A percentile compares a stretch with the other conserved stretches of the same genome.
Conservation (phyloP, 2,113 vertebrate genomes). For the Vulpes vulpes region DNA sequence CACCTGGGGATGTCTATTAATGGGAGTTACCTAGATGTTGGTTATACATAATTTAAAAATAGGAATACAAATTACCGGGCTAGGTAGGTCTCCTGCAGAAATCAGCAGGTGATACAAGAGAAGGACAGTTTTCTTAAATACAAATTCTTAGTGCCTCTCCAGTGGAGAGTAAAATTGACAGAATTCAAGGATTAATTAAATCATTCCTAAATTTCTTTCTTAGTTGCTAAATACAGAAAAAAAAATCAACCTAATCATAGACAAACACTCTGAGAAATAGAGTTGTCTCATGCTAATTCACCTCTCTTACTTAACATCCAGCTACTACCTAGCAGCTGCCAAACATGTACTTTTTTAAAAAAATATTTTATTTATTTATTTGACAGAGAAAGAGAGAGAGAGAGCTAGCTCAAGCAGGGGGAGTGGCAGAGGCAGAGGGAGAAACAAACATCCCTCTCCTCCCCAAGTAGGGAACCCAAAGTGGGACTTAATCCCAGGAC, state of each 20-base stretch:
- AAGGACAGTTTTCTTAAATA: constrained; percentile 67
- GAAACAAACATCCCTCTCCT: too few species aligned
- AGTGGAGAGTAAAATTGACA: constrained; percentile 74
- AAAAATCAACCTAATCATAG: constrained; percentile 19
- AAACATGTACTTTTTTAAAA: background rate
- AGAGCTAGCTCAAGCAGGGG: too few species aligned
- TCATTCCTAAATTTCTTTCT: constrained; percentile 48
- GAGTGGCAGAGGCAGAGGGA: too few species aligned
- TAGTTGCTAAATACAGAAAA: background rate
- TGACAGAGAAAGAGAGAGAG: too few species aligned
- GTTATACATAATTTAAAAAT: constrained; percentile 74
- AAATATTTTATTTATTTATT: too few species aligned
- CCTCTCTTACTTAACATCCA: constrained; percentile 26
- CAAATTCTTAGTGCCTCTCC: constrained; percentile 66
- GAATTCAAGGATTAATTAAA: constrained; percentile 74
- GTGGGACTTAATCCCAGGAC: too few species aligned
- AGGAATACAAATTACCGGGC: constrained; percentile 71
- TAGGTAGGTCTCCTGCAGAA: constrained; percentile 60
- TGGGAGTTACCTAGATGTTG: constrained; percentile 27
- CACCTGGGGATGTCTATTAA: constrained; percentile 71
- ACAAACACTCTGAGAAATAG: constrained; percentile 22
- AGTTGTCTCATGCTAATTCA: constrained; percentile 36
- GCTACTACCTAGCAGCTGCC: background rate
- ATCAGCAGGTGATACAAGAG: constrained; percentile 59
- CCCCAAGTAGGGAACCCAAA: too few species aligned